These are phyloP conservation scores for Emmelina monodactyla DNA, from an alignment of 2,888 invertebrate genomes.

Conservation along the genomic window DNA sequence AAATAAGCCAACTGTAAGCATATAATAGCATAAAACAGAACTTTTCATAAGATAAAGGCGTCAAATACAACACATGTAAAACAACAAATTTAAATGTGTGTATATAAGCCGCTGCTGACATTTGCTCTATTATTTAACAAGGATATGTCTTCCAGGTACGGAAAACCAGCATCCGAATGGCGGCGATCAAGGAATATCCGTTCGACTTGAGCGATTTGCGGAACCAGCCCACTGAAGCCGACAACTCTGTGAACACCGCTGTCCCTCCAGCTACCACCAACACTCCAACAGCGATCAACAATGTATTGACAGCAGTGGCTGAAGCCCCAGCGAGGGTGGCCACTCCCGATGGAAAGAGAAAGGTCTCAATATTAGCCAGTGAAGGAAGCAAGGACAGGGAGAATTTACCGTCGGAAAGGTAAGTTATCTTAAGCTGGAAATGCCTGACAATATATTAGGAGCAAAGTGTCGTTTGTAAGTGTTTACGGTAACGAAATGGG, in stretches of 20 bases:
- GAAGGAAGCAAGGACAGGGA: conserved; percentile 67
- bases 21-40: too few relatives aligned
- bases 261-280: conserved; percentile 15
- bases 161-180: conserved; percentile 60
- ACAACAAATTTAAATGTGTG: too few relatives aligned
- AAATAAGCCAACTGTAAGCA: too few relatives aligned
- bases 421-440: too few relatives aligned
- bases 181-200: conserved; percentile 60
- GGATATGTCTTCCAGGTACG: conserved; percentile 41
- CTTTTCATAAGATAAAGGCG: too few relatives aligned
- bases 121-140: too few relatives aligned
- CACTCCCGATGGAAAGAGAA: conserved; percentile 55
- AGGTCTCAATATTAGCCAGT: conserved; percentile 71
- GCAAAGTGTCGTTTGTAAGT: too few relatives aligned
- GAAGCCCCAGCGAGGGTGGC: conserved; percentile 4
- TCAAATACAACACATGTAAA: too few relatives aligned
- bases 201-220: conserved; percentile 56
- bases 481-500: too few relatives aligned
- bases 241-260: conserved; percentile 18
- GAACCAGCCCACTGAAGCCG: conserved; percentile 26
- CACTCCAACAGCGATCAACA: conserved; percentile 5
- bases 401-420: conserved; percentile 71
- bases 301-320: conserved; percentile 15
- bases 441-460: too few relatives aligned
- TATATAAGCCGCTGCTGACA: too few relatives aligned